phyloP scores from a whole-genome alignment of 2,113 vertebrate genomes.

The Dascyllus trimaculatus region DNA sequence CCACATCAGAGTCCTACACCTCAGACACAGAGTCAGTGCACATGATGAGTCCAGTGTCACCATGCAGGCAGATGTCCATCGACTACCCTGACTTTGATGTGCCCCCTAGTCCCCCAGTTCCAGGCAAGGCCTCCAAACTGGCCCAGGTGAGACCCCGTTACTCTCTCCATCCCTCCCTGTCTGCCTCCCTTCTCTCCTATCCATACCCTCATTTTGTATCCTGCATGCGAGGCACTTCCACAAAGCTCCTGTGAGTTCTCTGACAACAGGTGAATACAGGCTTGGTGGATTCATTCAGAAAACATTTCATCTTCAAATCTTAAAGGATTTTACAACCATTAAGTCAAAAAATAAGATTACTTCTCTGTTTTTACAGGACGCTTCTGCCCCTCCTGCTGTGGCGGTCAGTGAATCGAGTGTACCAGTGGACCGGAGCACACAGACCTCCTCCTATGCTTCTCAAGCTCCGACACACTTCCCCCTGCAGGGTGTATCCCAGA shows the following conservation, averaged over 20 bases:
- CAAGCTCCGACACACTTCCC: constrained; percentile 78
- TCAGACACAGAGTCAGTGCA: constrained; percentile 73
- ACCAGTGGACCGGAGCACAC: constrained; percentile 79
- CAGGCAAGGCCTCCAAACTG: constrained; percentile 65
- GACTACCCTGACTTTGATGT: constrained; percentile 88
- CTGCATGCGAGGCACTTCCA: constrained; percentile 63
- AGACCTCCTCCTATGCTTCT: constrained; percentile 61
- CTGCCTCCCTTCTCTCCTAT: constrained; percentile 40
- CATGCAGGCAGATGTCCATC: constrained; percentile 92
- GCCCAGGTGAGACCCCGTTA: constrained; percentile 86
- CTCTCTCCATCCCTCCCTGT: constrained; percentile 22
- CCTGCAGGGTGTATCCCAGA: constrained; percentile 51
- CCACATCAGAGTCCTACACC: constrained; percentile 68
- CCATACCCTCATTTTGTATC: constrained; percentile 54
- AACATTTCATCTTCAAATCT: neutral
- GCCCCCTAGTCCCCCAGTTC: constrained; percentile 76
- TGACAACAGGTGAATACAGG: constrained; percentile 57
- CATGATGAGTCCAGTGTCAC: constrained; percentile 84
- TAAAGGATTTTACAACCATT: too few species aligned
- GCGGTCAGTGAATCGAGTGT: constrained; percentile 50
- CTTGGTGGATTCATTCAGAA: constrained; percentile 1
- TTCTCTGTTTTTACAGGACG: constrained; percentile 60
- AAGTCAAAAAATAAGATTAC: neutral
- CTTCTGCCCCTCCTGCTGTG: constrained; percentile 1
- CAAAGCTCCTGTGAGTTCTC: constrained; percentile 66